A percentile compares a stretch with the other conserved stretches of the same genome.
phyloP scores from a whole-genome alignment of 2,113 vertebrate genomes.

The Siphamia tubifer region DNA sequence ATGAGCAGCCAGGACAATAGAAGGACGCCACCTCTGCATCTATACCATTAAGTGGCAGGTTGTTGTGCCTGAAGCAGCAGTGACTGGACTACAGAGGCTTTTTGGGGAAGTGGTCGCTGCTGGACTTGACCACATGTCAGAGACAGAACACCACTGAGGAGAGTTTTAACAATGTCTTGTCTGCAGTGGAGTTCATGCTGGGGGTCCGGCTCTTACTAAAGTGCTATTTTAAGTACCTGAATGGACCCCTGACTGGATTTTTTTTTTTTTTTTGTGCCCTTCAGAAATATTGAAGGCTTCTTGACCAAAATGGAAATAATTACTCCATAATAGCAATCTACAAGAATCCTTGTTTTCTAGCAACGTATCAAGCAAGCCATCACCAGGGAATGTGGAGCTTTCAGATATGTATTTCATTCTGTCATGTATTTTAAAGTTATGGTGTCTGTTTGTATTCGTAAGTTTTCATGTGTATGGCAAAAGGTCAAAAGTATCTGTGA shows the following conservation, averaged over 20 bases:
- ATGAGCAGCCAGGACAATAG: slow-evolving; percentile 64
- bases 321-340: no score
- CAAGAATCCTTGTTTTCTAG: not conserved
- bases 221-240: slow-evolving; percentile 6
- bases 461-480: not conserved
- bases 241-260: slow-evolving; percentile 24
- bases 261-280: not conserved
- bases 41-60: slow-evolving; percentile 10
- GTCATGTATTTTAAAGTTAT: not conserved
- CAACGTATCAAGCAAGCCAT: not conserved
- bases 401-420: not conserved
- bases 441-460: not conserved
- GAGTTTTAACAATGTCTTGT: not conserved
- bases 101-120: not conserved
- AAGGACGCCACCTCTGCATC: slow-evolving; percentile 50
- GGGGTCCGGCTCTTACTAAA: slow-evolving; percentile 4
- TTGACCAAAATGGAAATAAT: slow-evolving; percentile 11
- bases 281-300: slow-evolving; percentile 1
- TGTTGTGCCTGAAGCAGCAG: not conserved
- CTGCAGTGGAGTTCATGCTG: slow-evolving; percentile 20
- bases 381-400: not conserved
- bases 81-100: not conserved
- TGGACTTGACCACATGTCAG: not conserved
- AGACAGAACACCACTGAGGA: not conserved
- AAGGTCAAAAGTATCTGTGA: not conserved